Conservation (phyloP, 1,140 invertebrate species). For the Dendrolimus kikuchii region DNA sequence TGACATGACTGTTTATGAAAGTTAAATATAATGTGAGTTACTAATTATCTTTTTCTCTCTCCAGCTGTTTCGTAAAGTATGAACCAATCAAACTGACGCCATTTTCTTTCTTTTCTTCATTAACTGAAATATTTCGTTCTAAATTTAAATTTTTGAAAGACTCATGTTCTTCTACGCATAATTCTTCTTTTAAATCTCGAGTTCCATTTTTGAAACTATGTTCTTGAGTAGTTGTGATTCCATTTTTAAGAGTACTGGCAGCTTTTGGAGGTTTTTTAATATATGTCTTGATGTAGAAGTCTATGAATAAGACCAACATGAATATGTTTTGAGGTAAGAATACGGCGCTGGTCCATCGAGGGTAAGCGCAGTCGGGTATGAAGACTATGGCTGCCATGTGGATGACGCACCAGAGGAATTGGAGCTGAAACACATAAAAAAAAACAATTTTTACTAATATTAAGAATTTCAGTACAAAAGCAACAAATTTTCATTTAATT, state of each 20-base stretch:
- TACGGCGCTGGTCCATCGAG: slow-evolving; percentile 73
- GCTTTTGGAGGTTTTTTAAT: slow-evolving; percentile 59
- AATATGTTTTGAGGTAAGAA: slow-evolving; percentile 81
- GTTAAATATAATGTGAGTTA: too few species aligned
- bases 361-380: slow-evolving; percentile 81
- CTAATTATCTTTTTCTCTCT: too few species aligned
- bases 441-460: background rate
- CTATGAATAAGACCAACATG: slow-evolving; percentile 86
- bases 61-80: too few species aligned
- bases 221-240: slow-evolving; percentile 1
- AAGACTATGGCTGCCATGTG: slow-evolving; percentile 80
- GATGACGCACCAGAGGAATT: slow-evolving; percentile 82
- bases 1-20: too few species aligned
- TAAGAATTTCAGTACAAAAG: background rate
- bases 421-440: slow-evolving; percentile 65
- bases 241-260: slow-evolving; percentile 9
- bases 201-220: slow-evolving; percentile 1
- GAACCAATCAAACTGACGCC: too few species aligned
- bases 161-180: too few species aligned
- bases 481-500: too few species aligned
- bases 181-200: background rate
- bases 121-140: too few species aligned
- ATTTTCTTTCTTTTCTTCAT: too few species aligned
- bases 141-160: too few species aligned
- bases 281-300: slow-evolving; percentile 91